Evolutionary conservation across 2,888 invertebrate genomes (phyloP).

Genomic region (Macaria liturata): DNA sequence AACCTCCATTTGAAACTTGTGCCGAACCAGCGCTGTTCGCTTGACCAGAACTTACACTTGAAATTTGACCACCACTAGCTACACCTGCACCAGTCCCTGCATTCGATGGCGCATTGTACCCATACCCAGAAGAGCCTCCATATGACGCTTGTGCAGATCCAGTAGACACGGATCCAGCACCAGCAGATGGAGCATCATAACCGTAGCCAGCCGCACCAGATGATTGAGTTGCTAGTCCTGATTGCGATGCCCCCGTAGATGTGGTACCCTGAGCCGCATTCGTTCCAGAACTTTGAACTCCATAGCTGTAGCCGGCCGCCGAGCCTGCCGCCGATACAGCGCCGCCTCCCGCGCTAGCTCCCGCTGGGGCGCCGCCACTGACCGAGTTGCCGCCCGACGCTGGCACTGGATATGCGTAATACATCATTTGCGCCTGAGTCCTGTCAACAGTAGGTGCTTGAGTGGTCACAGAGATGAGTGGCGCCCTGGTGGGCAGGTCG

Average conservation of each 20-base stretch:
- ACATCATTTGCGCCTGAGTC: constrained; percentile 70
- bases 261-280: constrained; percentile 22
- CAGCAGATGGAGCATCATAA: constrained; percentile 33
- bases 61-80: constrained; percentile 15
- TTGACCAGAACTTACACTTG: constrained; percentile 16
- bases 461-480: constrained; percentile 52
- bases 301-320: constrained; percentile 48
- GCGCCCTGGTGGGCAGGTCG: constrained; percentile 59
- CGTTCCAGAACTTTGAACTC: constrained; percentile 29
- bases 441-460: constrained; percentile 68
- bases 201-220: constrained; percentile 38
- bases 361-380: constrained; percentile 50
- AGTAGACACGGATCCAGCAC: background rate
- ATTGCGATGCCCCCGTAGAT: constrained; percentile 17
- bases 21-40: constrained; percentile 18
- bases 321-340: constrained; percentile 21
- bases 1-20: constrained; percentile 8
- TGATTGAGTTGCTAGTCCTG: constrained; percentile 17
- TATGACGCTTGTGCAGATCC: constrained; percentile 3
- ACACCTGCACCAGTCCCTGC: constrained; percentile 7
- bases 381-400: constrained; percentile 46
- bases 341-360: constrained; percentile 29
- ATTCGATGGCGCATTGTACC: background rate
- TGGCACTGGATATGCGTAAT: constrained; percentile 70
- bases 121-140: constrained; percentile 1